A percentile compares a stretch with the other conserved stretches of the same genome.
Conservation (phyloP, 2,797 vertebrate species). For the Amblyraja radiata region DNA sequence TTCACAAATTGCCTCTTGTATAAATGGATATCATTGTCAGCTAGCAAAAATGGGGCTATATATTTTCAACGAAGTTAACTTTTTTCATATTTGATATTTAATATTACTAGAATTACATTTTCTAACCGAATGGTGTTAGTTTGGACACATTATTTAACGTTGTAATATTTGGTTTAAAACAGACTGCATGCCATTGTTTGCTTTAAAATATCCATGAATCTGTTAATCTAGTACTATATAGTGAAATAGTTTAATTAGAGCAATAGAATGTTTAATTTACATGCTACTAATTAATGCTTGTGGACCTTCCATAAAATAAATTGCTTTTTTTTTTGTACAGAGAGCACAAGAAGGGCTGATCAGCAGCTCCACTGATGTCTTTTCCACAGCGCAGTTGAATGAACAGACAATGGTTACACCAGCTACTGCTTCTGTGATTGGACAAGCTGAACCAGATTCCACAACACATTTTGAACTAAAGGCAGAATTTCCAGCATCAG, state of each 20-base stretch:
- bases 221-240: too few species aligned
- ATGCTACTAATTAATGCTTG: neutral
- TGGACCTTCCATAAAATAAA: neutral
- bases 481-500: slow-evolving; percentile 29
- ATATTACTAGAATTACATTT: neutral
- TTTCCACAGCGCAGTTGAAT: slow-evolving; percentile 41
- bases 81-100: neutral
- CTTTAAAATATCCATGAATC: neutral
- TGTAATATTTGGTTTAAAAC: neutral
- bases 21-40: neutral
- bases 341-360: slow-evolving; percentile 44
- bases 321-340: slow-evolving; percentile 27
- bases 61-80: neutral
- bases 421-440: slow-evolving; percentile 35
- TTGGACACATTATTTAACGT: neutral
- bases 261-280: neutral
- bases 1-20: neutral
- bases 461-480: slow-evolving; percentile 40
- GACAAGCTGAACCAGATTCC: slow-evolving; percentile 48
- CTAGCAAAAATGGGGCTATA: neutral
- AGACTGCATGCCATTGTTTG: neutral
- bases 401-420: slow-evolving; percentile 35
- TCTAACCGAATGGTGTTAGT: neutral
- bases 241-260: neutral
- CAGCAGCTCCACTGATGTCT: slow-evolving; percentile 43